Percentiles rank a stretch among this genome's conserved stretches.
phyloP scores from a whole-genome alignment of 2,888 invertebrate species.

The Netelia fuscicornis region DNA sequence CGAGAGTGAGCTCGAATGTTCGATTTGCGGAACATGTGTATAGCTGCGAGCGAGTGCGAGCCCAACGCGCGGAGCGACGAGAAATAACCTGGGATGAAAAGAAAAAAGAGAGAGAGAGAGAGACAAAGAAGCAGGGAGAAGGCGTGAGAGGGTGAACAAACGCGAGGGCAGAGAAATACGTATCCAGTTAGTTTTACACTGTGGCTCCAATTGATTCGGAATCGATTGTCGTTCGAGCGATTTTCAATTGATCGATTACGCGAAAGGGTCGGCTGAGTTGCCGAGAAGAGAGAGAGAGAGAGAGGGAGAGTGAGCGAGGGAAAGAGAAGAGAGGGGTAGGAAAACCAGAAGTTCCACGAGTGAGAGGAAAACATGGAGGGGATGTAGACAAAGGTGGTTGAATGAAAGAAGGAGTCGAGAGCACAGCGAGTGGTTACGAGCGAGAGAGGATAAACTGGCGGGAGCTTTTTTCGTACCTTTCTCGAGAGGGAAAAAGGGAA shows the following conservation, averaged over 20 bases:
- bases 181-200: constrained; percentile 84
- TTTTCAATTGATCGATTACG: constrained; percentile 84
- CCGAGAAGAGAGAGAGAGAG: constrained; percentile 11
- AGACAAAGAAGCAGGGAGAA: constrained; percentile 62
- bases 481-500: constrained; percentile 38
- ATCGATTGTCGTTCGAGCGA: constrained; percentile 84
- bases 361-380: constrained; percentile 38
- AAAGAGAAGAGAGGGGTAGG: not conserved
- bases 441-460: constrained; percentile 21
- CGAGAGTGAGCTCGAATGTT: constrained; percentile 53
- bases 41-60: constrained; percentile 30
- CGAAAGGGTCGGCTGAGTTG: constrained; percentile 55
- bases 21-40: constrained; percentile 58
- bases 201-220: constrained; percentile 83
- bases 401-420: constrained; percentile 53
- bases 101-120: constrained; percentile 41
- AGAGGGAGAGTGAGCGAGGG: not conserved
- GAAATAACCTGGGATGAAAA: constrained; percentile 29
- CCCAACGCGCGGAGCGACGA: constrained; percentile 43
- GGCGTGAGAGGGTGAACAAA: constrained; percentile 63
- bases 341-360: constrained; percentile 19
- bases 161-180: constrained; percentile 80
- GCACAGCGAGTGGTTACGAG: constrained; percentile 10
- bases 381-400: constrained; percentile 58
- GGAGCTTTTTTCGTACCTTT: constrained; percentile 35